Base-by-base conservation (phyloP, 2,113 vertebrate genomes). In the Agapornis roseicollis region DNA sequence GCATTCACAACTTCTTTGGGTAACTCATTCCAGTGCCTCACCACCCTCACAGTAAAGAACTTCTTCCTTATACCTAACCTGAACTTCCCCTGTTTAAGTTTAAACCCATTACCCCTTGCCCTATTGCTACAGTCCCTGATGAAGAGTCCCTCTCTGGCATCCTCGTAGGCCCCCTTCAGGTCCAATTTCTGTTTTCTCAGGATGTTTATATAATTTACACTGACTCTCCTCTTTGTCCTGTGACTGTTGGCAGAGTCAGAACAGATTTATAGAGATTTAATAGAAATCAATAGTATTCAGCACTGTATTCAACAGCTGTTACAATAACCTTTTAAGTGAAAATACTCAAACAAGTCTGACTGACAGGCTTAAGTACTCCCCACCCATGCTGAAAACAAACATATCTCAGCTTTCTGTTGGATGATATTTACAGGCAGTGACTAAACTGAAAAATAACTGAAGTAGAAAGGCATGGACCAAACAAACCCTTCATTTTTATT, bases 341-440 rank as follows among this genome's bases (percentile, higher is more conserved):
- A 85, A 50, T 41, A 87, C 14, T 80, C 42, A 47, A 61, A 44
- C 27, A 44, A 86, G 37, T n/a, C 49, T 71, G 89, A 83, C 77
- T 89, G 85, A 91, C 56, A 49, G 78, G 41, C 63, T 70, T 77
- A 70, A 88, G 53, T 56, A 85, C 39, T 83, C 80, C n/a, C 50
- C 72, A 90, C 68, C 42, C 76, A 65, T 65, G 46, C 24, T 24
- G 46, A 77, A 93, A 94, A 74, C 50, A 92, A 90, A 93, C 64
- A 42, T 61, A 61, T 46, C 81, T 55, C 60, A 80, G 52, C 65
- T 80, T 80, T 74, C 46, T 23, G 25, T 65, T 68, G 72, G 60
- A 74, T 73, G 83, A 25, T 74, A 92, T 89, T 97, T 94, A 83
- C 65, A 93, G 73, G 69, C 55, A 81, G 23, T 55, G 77, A 90